These are phyloP conservation scores for Clostera curtula DNA, from an alignment of 2,888 invertebrate genomes.

Conservation along the genomic window DNA sequence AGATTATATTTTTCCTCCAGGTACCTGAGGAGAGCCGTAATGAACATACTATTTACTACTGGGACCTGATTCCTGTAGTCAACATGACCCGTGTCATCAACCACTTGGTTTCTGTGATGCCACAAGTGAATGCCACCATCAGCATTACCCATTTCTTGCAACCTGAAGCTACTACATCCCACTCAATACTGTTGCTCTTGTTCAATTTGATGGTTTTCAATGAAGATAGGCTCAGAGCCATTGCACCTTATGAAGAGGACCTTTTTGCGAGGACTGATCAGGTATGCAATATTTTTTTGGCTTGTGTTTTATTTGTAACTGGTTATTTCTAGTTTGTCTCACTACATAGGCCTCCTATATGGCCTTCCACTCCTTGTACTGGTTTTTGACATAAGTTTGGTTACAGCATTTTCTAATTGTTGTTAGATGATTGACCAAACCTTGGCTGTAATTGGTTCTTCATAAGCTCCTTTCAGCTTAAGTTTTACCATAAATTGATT, in stretches of 20 bases:
- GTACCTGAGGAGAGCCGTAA: constrained; percentile 40
- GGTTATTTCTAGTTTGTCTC: neutral
- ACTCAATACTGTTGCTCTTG: constrained; percentile 41
- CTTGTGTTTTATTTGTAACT: constrained; percentile 1
- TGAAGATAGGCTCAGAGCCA: constrained; percentile 34
- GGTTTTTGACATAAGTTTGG: too few species aligned
- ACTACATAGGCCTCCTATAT: too few species aligned
- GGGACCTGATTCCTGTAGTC: constrained; percentile 55
- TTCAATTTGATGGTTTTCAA: constrained; percentile 51
- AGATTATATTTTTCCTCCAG: constrained; percentile 10
- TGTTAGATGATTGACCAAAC: too few species aligned
- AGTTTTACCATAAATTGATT: too few species aligned
- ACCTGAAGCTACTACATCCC: constrained; percentile 34
- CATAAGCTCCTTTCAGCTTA: too few species aligned
- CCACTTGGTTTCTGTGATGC: constrained; percentile 36
- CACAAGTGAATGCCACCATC: constrained; percentile 27
- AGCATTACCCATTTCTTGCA: constrained; percentile 47
- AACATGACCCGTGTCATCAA: constrained; percentile 52
- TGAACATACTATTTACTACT: constrained; percentile 49
- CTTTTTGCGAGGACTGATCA: constrained; percentile 36
- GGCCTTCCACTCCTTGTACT: too few species aligned
- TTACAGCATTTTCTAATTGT: too few species aligned
- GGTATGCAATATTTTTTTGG: constrained; percentile 15
- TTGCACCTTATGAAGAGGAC: constrained; percentile 46
- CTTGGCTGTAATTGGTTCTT: too few species aligned